Percentiles rank a stretch among this genome's conserved stretches.
phyloP scores from a whole-genome alignment of 1,140 invertebrate species.

The Diplogasteroides magnus region DNA sequence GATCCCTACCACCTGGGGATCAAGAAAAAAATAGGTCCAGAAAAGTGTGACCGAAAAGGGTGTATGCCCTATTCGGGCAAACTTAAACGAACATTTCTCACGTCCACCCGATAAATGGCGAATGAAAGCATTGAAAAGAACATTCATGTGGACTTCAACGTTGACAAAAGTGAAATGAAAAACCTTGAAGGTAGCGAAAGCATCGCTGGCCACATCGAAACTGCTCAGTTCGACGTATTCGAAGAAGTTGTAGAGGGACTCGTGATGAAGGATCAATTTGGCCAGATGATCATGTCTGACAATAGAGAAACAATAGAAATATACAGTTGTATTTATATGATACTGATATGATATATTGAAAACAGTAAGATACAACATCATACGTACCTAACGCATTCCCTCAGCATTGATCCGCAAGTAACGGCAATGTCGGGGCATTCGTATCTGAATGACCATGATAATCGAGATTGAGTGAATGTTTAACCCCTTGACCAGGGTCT shows the following conservation, averaged over 20 bases:
- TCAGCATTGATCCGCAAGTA: slow-evolving; percentile 96
- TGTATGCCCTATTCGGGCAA: too few species aligned
- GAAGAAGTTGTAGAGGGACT: slow-evolving; percentile 99
- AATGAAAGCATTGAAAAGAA: too few species aligned
- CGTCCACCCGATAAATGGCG: too few species aligned
- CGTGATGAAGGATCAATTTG: slow-evolving; percentile 93
- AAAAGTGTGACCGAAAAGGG: too few species aligned
- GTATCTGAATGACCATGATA: slow-evolving; percentile 73
- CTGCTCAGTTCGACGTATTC: slow-evolving; percentile 98
- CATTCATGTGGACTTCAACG: too few species aligned
- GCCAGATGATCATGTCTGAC: slow-evolving; percentile 84
- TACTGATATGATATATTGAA: neutral
- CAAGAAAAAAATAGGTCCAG: too few species aligned
- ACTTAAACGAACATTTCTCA: too few species aligned
- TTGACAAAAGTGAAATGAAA: too few species aligned
- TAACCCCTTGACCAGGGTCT: slow-evolving; percentile 93
- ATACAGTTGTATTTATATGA: too few species aligned
- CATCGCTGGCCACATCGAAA: slow-evolving; percentile 99
- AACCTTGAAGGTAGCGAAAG: slow-evolving; percentile 99
- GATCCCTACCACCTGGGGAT: too few species aligned
- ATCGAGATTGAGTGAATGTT: too few species aligned
- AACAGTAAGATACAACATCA: neutral
- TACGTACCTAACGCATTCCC: slow-evolving; percentile 75
- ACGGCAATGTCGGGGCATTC: slow-evolving; percentile 97
- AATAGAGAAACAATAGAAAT: too few species aligned